Base-by-base conservation (phyloP, 64 coral and sea anemone species). In the Stylophora pistillata region DNA sequence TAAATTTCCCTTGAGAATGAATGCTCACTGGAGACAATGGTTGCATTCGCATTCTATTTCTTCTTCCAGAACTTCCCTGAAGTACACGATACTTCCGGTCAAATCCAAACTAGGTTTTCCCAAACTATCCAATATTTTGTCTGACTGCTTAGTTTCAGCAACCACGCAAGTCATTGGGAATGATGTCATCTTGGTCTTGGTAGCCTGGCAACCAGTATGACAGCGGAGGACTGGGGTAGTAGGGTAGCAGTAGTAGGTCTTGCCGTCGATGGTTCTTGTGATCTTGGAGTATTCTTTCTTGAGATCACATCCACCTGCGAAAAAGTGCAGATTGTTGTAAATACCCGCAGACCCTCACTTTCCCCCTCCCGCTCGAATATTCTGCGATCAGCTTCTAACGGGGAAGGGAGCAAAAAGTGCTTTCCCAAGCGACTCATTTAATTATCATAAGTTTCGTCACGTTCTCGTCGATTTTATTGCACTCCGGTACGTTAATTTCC, bases 161-260 rank as follows among this genome's bases (percentile, higher is more conserved):
- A 47, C 25, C 79, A 15, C 59, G 57, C 79, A 82, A 18, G 79
- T 82, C 79, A 82, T 65, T 0, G 58, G 60, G 79, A 65, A 82
- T 31, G 1, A 20, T 23, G 79, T 82, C 25, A 18, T 63, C 79
- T 13, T 32, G 30, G 58, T 62, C 58, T 82, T 58, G 58, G 79
- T 82, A 30, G 20, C 79, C 59, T 82, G 30, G 79, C 79, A 82
- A 10, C 65, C 31, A 2, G 65, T 32, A 82, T 41, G 32, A 21
- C 79, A 82, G 30, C 79, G 79, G 30, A 82, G 79, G 58, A 82
- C 79, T 68, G 79, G 79, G 58, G 58, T 65, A 60, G 60, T 82
- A n/a, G 79, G 56, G 59, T 37, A 82, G 60, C 79, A 82, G 15
- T 82, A 7, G 29, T 62, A 14, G 30, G 15, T 53, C 17, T 63